Conservation (phyloP, 2,113 vertebrate genomes). For the Clarias macrocephalus region DNA sequence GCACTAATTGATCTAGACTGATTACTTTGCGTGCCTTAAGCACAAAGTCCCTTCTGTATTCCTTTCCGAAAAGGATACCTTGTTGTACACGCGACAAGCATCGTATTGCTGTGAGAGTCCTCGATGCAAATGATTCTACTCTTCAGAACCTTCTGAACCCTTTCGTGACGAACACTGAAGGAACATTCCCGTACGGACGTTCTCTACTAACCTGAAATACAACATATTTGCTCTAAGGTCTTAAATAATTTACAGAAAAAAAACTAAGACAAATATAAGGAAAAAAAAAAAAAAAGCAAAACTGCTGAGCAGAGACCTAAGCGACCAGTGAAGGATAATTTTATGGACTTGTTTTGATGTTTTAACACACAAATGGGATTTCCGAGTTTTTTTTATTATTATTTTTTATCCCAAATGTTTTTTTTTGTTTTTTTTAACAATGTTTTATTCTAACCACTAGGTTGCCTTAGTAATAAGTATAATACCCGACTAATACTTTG, state of each 20-base stretch:
- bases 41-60: background rate
- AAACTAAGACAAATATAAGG: slow-evolving; percentile 46
- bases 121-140: background rate
- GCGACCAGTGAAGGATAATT: slow-evolving; percentile 53
- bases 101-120: background rate
- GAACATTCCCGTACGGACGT: slow-evolving; percentile 70
- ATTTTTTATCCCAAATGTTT: background rate
- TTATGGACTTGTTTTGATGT: slow-evolving; percentile 52
- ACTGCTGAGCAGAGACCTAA: slow-evolving; percentile 61
- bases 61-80: background rate
- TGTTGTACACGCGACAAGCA: background rate
- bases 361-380: slow-evolving; percentile 57
- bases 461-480: slow-evolving; percentile 12
- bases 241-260: slow-evolving; percentile 48
- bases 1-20: background rate
- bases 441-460: slow-evolving; percentile 56
- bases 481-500: background rate
- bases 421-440: slow-evolving; percentile 36
- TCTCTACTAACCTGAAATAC: slow-evolving; percentile 83
- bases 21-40: background rate
- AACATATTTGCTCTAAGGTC: slow-evolving; percentile 58
- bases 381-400: slow-evolving; percentile 34
- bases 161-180: slow-evolving; percentile 73
- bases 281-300: slow-evolving; percentile 42
- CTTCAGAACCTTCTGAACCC: background rate